Percentiles rank a stretch among this genome's conserved stretches.
phyloP scores from a whole-genome alignment of 2,113 vertebrate species.

The Oreochromis tanganicae region DNA sequence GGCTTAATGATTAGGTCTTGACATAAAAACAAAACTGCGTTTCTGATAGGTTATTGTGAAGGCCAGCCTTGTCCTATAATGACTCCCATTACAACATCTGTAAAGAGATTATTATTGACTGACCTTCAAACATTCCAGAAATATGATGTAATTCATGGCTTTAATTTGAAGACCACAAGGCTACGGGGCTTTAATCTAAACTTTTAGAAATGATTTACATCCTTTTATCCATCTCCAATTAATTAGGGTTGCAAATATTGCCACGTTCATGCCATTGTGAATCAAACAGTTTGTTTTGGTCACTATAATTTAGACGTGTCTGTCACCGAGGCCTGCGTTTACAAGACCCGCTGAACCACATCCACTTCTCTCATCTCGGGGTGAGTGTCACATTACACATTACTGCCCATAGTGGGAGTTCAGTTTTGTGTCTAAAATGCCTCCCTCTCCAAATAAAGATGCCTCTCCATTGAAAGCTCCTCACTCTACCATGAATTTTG shows the following conservation, averaged over 20 bases:
- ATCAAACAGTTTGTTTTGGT: conserved; percentile 57
- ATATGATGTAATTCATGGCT: conserved; percentile 15
- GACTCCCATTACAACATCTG: conserved; percentile 40
- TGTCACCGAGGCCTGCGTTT: conserved; percentile 36
- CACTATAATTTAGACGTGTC: conserved; percentile 45
- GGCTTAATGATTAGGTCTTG: conserved; percentile 29
- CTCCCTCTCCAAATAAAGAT: conserved; percentile 73
- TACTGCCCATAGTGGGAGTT: conserved; percentile 49
- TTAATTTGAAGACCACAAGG: conserved; percentile 10
- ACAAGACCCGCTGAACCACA: conserved; percentile 48
- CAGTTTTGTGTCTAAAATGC: conserved; percentile 66
- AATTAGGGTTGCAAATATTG: conserved; percentile 10
- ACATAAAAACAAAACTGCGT: conserved; percentile 28
- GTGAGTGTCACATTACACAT: conserved; percentile 66
- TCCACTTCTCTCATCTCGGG: conserved; percentile 48
- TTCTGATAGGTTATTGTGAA: conserved; percentile 15
- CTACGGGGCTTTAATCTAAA: neutral
- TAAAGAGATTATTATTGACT: conserved; percentile 50
- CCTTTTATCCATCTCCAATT: neutral
- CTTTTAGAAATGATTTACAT: neutral
- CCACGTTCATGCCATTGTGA: neutral
- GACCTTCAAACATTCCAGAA: conserved; percentile 44
- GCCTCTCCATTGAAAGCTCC: conserved; percentile 67
- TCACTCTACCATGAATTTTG: conserved; percentile 58
- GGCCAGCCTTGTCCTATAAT: conserved; percentile 34